Base-by-base conservation (phyloP, 2,888 invertebrate species). In the Polydrusus cervinus region DNA sequence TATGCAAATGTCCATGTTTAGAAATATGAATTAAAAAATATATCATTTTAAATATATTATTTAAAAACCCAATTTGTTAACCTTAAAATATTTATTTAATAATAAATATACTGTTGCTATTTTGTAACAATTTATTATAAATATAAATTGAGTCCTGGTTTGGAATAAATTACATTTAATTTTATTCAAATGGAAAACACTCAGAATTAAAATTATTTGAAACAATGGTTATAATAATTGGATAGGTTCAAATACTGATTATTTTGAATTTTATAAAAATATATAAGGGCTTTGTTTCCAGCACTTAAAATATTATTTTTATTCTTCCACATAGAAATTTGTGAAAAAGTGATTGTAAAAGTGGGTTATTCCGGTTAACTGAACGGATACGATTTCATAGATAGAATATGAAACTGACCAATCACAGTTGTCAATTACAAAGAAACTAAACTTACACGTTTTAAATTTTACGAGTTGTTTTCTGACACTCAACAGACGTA, bases 131-230 rank as follows among this genome's bases (percentile, higher is more conserved):
- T 51, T 51, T 20, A 51, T 51, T 51, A 11, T 10, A 51, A 51
- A 20, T 51, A 18, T 20, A 51, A 51, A 51, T 51, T 51, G 51
- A 51, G 51, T 51, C 7, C 18, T 51, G 20, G 51, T 18, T 51
- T 49, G 10, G 11, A 51, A 40, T 62, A 71, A 70, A 70, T 71
- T 71, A 64, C 55, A 53, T 40, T 64, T 53, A 53, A 55, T 43
- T 60, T 20, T 51, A 20, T 62, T 57, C 34, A 25, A 51, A 51
- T 51, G 51, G 18, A 51, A 51, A n/a, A 51, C 25, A 51, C 47
- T 34, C 47, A 47, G 30, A 6, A 47, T 64, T 64, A 49, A 64
- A 51, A 65, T 65, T 34, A 51, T 38, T 34, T 38, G 11, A 51
- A 65, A 51, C 51, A 25, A 25, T 53, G 13, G 53, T 25, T 53